Evolutionary conservation across 2,888 invertebrate species (phyloP), one percentile per base, ranked within the genome.

Genomic region (Erebia epiphron): DNA sequence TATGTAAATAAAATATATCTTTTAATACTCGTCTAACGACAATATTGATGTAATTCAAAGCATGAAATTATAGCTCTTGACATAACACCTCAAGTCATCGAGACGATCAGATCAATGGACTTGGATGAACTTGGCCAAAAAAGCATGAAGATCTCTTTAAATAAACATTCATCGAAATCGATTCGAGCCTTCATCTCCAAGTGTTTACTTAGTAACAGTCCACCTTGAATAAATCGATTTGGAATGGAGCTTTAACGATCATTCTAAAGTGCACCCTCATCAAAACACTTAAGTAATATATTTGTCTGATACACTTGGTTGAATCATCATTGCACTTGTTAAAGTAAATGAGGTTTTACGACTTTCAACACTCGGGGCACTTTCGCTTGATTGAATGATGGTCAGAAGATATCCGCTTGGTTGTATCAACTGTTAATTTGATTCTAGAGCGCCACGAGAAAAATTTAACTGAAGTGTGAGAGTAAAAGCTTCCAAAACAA

Each of bases 121-220:
- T 84, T 81, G 74, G 80, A 84, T 84, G 86, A 87, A 86, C 87
- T 82, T 86, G 82, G 79, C 82, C 81, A 86, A 89, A 89, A 89
- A 89, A 88, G 81, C 89, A 86, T 86, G 86, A 86, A 88, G 84
- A 86, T 83, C 85, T 85, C 83, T 84, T 85, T 83, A 90, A 91
- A 91, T 89, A 90, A 92, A 92, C 86, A 92, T 86, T 83, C 82
- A 81, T 83, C 81, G 84, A 83, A 87, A 89, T 88, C 86, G 88
- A 90, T 91, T 89, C 86, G 85, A 84, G 83, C 78, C 87, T 86
- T 85, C 87, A 88, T 86, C 87, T 84, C 81, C 69, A 78, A 89
- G 88, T 92, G 85, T 92, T 92, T 92, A 89, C 89, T 90, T 89
- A 90, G 91, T 90, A 91, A 91, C 90, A 91, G 86, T 86, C 86